Conservation (phyloP, 2,113 vertebrate genomes). For the Notothenia coriiceps region DNA sequence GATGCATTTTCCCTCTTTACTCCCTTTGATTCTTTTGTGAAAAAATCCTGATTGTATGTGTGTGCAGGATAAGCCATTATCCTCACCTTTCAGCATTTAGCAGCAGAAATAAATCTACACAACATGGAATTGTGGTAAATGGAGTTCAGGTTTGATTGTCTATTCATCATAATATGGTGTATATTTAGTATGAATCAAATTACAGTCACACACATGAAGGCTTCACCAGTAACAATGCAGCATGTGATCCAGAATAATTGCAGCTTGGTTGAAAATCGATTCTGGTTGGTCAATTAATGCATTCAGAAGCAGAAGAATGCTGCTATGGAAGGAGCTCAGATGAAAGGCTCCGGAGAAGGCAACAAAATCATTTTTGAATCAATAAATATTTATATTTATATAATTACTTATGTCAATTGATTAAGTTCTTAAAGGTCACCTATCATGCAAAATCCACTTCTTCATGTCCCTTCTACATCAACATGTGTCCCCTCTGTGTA, state of each 20-base stretch:
- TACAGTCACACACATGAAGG: neutral
- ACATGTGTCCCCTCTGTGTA: too few relatives aligned
- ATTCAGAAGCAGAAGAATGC: too few relatives aligned
- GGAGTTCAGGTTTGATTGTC: neutral
- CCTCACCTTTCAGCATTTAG: neutral
- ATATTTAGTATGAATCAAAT: neutral
- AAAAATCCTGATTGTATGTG: neutral
- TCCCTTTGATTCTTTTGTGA: neutral
- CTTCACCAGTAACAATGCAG: neutral
- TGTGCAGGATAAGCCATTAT: neutral
- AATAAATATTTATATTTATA: too few relatives aligned
- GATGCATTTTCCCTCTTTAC: neutral
- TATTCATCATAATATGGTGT: neutral
- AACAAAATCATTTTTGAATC: too few relatives aligned
- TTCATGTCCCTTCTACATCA: too few relatives aligned
- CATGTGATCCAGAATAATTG: neutral
- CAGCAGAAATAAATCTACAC: neutral
- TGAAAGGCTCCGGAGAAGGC: too few relatives aligned
- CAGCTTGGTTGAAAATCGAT: neutral
- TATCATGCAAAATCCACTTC: too few relatives aligned
- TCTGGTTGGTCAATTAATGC: too few relatives aligned
- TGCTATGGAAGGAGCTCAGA: too few relatives aligned
- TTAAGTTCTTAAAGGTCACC: too few relatives aligned
- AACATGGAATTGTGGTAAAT: neutral
- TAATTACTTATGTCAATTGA: too few relatives aligned